phyloP scores from a whole-genome alignment of 2,113 vertebrate genomes.

The Genyomyrus donnyi region DNA sequence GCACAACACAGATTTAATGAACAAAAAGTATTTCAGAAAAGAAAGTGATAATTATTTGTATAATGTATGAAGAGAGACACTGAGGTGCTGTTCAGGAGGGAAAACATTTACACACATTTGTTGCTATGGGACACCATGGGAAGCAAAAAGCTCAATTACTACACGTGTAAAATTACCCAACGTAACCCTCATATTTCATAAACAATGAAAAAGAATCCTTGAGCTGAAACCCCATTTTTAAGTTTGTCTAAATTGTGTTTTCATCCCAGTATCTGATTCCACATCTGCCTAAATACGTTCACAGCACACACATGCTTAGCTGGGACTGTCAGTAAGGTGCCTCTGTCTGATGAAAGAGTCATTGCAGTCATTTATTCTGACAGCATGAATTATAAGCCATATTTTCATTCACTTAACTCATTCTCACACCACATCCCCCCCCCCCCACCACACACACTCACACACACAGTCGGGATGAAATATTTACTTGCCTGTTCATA shows the following conservation, averaged over 20 bases:
- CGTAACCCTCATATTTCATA: background rate
- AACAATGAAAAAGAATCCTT: background rate
- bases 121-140: background rate
- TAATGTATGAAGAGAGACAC: background rate
- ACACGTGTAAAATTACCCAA: background rate
- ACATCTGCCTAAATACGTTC: background rate
- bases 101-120: background rate
- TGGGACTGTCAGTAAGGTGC: constrained; percentile 15
- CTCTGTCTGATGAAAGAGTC: constrained; percentile 55
- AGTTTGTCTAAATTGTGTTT: background rate
- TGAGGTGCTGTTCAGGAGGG: background rate
- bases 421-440: background rate
- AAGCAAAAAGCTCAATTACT: background rate
- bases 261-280: background rate
- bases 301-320: background rate
- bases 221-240: background rate
- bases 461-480: constrained; percentile 46
- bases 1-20: background rate
- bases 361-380: constrained; percentile 54
- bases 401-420: constrained; percentile 43
- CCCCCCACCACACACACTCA: constrained; percentile 6
- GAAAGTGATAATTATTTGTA: background rate
- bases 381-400: constrained; percentile 55
- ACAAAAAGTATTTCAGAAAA: background rate
- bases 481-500: constrained; percentile 45